These are phyloP conservation scores for Andrena trimmerana DNA, from an alignment of 2,888 invertebrate species.

Conservation along the genomic window DNA sequence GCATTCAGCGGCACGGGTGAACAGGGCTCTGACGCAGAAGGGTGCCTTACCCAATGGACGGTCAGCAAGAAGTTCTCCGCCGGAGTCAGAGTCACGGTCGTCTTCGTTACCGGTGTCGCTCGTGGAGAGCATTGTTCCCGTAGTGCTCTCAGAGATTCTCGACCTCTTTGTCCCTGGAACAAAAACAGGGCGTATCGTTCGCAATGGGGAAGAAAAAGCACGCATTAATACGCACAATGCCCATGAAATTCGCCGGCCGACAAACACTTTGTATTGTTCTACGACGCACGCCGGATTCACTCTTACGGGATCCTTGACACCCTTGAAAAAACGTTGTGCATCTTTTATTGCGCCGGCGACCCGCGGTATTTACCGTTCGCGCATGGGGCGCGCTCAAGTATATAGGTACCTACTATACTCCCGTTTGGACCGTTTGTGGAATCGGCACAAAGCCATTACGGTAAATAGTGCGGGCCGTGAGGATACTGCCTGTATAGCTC, in stretches of 20 bases:
- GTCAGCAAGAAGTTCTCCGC: constrained; percentile 76
- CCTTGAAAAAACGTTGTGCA: constrained; percentile 59
- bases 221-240: constrained; percentile 58
- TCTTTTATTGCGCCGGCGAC: constrained; percentile 49
- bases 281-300: constrained; percentile 60
- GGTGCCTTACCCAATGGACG: constrained; percentile 69
- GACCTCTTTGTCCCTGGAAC: constrained; percentile 76
- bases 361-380: constrained; percentile 48
- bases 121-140: constrained; percentile 85
- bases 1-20: background rate
- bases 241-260: constrained; percentile 48
- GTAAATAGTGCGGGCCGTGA: background rate
- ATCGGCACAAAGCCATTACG: background rate
- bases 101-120: constrained; percentile 86
- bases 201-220: constrained; percentile 39
- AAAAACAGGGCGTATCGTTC: constrained; percentile 61
- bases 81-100: constrained; percentile 84
- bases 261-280: constrained; percentile 62
- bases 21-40: background rate
- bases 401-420: background rate
- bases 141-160: constrained; percentile 81
- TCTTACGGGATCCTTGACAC: constrained; percentile 58
- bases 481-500: background rate
- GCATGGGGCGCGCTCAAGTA: background rate
- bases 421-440: background rate